Evolutionary conservation across 2,888 invertebrate genomes (phyloP).

Genomic region (Leptinotarsa rubiginosa): DNA sequence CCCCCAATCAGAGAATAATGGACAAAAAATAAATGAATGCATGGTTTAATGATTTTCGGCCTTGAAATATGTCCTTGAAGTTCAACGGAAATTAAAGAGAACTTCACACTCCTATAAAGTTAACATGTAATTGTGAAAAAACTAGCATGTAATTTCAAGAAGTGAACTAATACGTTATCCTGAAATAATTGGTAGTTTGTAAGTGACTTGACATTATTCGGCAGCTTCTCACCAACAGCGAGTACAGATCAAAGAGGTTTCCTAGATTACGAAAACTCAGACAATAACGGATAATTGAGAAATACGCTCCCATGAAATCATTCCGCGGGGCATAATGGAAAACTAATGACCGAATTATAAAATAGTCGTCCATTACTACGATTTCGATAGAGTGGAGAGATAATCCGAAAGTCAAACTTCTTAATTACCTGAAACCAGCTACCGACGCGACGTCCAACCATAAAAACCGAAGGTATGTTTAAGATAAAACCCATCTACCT

Average conservation of each 20-base stretch:
- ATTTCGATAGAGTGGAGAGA: conserved; percentile 47
- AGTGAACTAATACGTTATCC: background rate
- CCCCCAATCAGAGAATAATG: too few species aligned
- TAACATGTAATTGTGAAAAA: background rate
- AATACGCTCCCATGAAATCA: conserved; percentile 30
- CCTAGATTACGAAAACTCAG: conserved; percentile 21
- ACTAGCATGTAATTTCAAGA: background rate
- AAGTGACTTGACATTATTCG: conserved; percentile 3
- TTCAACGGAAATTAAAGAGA: conserved; percentile 1
- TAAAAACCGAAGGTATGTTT: conserved; percentile 46
- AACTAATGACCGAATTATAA: conserved; percentile 47
- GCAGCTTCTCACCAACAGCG: background rate
- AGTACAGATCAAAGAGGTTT: conserved; percentile 5
- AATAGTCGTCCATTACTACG: conserved; percentile 45
- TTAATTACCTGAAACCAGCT: conserved; percentile 46
- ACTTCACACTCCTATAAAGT: background rate
- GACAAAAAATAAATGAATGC: too few species aligned
- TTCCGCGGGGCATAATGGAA: conserved; percentile 34
- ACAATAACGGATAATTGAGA: conserved; percentile 19
- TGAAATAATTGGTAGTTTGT: background rate
- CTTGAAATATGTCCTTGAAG: background rate
- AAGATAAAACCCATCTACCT: conserved; percentile 46
- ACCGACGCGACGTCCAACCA: conserved; percentile 40
- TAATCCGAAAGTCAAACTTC: conserved; percentile 46
- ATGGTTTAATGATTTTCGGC: background rate